Evolutionary conservation across 2,888 invertebrate species (phyloP).

Genomic region (Dioctria rufipes): DNA sequence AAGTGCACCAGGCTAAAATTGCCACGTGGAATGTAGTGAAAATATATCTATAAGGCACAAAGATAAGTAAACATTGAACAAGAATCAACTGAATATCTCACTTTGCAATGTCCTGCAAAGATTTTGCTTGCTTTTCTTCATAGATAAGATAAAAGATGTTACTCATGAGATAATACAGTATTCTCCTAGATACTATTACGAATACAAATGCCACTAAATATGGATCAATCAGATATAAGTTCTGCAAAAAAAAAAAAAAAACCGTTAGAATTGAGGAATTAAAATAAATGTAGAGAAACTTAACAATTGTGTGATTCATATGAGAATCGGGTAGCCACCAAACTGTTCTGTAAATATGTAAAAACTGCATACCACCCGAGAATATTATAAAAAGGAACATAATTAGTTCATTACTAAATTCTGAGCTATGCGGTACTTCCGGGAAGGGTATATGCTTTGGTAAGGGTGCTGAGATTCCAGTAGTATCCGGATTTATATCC

Average conservation of each 20-base stretch:
- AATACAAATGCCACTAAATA: conserved; percentile 89
- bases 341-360: conserved; percentile 94
- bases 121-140: conserved; percentile 69
- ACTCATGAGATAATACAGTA: conserved; percentile 79
- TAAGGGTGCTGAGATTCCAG: conserved; percentile 66
- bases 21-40: conserved; percentile 77
- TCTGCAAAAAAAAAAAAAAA: conserved; percentile 77
- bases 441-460: conserved; percentile 89
- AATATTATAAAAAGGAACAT: conserved; percentile 86
- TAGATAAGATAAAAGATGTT: conserved; percentile 73
- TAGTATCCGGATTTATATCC: conserved; percentile 28
- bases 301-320: conserved; percentile 88
- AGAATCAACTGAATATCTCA: conserved; percentile 60
- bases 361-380: conserved; percentile 88
- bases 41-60: conserved; percentile 74
- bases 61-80: background rate
- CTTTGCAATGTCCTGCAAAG: conserved; percentile 63
- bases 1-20: conserved; percentile 79
- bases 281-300: background rate
- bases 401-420: conserved; percentile 87
- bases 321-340: conserved; percentile 98
- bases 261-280: background rate
- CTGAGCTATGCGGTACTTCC: conserved; percentile 83
- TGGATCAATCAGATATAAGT: conserved; percentile 93
- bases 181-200: conserved; percentile 84